Percentiles rank a stretch among this genome's conserved stretches.
Evolutionary conservation across 1,140 invertebrate species (phyloP).

Genomic region (Parasteatoda tepidariorum): DNA sequence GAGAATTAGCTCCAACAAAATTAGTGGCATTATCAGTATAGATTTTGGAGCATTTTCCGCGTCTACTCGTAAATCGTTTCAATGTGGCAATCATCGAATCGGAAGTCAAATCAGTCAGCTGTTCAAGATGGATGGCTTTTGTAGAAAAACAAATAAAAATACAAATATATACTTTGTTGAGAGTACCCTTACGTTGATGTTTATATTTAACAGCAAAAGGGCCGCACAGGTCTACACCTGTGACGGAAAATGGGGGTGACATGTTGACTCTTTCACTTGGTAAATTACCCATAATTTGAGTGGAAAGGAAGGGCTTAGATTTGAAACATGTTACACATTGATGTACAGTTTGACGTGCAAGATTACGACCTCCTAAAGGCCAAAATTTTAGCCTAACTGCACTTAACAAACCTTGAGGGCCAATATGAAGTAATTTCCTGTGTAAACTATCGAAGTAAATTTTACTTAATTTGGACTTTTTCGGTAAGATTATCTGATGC

Average conservation of each 20-base stretch:
- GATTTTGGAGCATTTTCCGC: constrained; percentile 62
- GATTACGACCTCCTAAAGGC: background rate
- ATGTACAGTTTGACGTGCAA: background rate
- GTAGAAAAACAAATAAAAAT: constrained; percentile 69
- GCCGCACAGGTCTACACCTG: constrained; percentile 67
- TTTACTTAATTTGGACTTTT: background rate
- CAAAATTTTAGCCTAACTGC: background rate
- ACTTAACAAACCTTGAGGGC: background rate
- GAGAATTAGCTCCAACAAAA: constrained; percentile 36
- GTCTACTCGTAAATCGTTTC: constrained; percentile 67
- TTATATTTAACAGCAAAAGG: constrained; percentile 66
- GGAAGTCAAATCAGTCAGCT: constrained; percentile 66
- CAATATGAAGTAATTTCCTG: background rate
- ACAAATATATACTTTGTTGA: constrained; percentile 68
- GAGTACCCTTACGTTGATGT: constrained; percentile 59
- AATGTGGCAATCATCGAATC: constrained; percentile 68
- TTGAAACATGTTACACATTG: background rate
- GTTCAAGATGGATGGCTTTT: constrained; percentile 69
- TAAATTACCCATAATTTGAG: constrained; percentile 4
- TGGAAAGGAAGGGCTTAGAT: background rate
- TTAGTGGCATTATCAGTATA: constrained; percentile 58
- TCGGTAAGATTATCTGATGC: background rate
- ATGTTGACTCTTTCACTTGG: background rate
- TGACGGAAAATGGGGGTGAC: background rate
- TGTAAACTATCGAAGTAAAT: background rate